Base-by-base conservation (phyloP, 2,888 invertebrate genomes). In the Drosophila siamana region DNA sequence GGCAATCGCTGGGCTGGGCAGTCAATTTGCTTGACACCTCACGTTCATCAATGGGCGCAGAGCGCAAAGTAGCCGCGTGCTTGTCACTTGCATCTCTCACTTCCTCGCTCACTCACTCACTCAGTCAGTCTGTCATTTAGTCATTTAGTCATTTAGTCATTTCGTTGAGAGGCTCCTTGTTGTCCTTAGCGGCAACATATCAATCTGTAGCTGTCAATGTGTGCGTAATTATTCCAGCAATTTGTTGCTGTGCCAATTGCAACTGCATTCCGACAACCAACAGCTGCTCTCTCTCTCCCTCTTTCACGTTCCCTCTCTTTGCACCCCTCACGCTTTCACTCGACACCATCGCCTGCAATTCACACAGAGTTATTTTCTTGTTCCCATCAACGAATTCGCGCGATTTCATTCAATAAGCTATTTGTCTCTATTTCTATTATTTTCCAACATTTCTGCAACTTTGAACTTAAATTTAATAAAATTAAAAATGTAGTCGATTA, bases 21-120 rank as follows among this genome's bases (percentile, higher is more conserved):
- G 92, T 92, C 92, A 92, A 90, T 91, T 91, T 81, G 79, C 78
- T 88, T 89, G 92, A 91, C 92, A 91, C 89, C 88, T 89, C 86
- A 88, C 91, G 91, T 92, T 90, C 89, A 91, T 92, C 92, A 92
- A 90, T 89, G 89, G 85, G 74, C 86, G 78, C 33, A 78, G 52
- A 19, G 15, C 36, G 50, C 75, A 69, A 67, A 65, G 68, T 67
- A 52, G 82, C 74, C 70, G 71, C 74, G 36, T 69, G 74, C 82
- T 71, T 70, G 56, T 69, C 69, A 62, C 44, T 72, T 36, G 46
- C 57, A 59, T 30, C 61, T 50, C 51, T 61, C 41, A 52, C 43
- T 63, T 48, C 13, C 59, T 64, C 67, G 11, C 2, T 61, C 48
- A 15, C 22, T 16, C 62, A 16, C 2, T 72, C 73, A 3, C 30